Evolutionary conservation across 2,113 vertebrate genomes (phyloP), one percentile per base, ranked within the genome.

Genomic region (Anser cygnoides): DNA sequence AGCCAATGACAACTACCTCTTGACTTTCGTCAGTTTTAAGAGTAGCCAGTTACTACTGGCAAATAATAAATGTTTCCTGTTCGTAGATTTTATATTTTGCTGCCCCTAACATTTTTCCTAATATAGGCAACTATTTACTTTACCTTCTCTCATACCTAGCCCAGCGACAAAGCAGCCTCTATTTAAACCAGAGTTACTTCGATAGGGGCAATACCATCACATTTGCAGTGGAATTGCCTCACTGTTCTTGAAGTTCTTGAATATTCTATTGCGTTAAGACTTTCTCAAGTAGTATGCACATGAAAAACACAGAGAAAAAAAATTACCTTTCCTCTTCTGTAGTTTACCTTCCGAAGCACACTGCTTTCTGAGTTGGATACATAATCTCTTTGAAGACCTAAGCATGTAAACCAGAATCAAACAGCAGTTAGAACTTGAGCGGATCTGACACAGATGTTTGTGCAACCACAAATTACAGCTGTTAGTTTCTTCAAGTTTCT

Each of bases 251-350:
- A 89, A 18, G 19, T 6, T 84, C 46, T 46, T 55, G 26, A 71
- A 59, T 77, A 55, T 76, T 83, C 15, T 19, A 14, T 35, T 77
- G 67, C 35, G 31, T 61, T 63, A 35, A 3, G 33, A 49, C 22
- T 67, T 62, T 70, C 49, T 54, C 21, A 84, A 71, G 57, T 21
- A 63, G 52, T 25, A 20, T 0, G 1, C 3, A 15, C 2, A 16
- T 20, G 25, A 90, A 55, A 78, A 88, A 29, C 0, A 0, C 14
- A 15, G 88, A 62, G 33, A 65, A 72, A 66, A 65, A 44, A 35
- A 76, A 16, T 68, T 96, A 98, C 98, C 98, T 98, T 98, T 95
- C 98, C 98, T 85, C 98, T 98, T 91, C 98, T 98, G 97, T 97
- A 98, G 97, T 97, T 98, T 55, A 92, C 92, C 62, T 97, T 97